Evolutionary conservation across 2,113 vertebrate species (phyloP).

Genomic region (Fulica atra): DNA sequence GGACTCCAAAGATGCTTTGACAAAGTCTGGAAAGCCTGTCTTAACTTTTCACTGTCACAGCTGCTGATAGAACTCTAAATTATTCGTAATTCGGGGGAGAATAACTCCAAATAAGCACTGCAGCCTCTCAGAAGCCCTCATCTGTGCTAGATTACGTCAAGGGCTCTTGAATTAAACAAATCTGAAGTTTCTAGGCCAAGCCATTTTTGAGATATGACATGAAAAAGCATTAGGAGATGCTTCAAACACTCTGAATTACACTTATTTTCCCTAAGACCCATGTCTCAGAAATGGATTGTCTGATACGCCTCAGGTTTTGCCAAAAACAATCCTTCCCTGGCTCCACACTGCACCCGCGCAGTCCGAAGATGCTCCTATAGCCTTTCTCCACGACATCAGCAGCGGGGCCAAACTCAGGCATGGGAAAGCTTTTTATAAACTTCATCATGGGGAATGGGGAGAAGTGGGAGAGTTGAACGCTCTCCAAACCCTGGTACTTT

Average conservation of each 20-base stretch:
- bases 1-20: constrained; percentile 24
- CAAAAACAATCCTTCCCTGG: constrained; percentile 8
- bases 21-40: constrained; percentile 31
- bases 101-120: constrained; percentile 62
- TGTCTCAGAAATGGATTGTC: constrained; percentile 48
- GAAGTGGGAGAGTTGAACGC: not conserved
- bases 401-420: not conserved
- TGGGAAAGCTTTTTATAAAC: not conserved
- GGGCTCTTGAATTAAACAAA: constrained; percentile 73
- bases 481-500: not conserved
- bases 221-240: constrained; percentile 71
- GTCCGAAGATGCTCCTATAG: not conserved
- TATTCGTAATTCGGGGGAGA: constrained; percentile 61
- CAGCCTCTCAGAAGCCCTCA: constrained; percentile 58
- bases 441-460: not conserved
- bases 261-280: constrained; percentile 57
- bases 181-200: constrained; percentile 77
- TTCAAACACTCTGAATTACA: constrained; percentile 58
- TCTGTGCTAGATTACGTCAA: constrained; percentile 70
- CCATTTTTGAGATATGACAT: constrained; percentile 65
- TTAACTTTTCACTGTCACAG: constrained; percentile 32
- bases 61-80: constrained; percentile 43
- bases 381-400: not conserved
- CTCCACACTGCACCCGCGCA: not conserved
- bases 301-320: not conserved